Evolutionary conservation across 2,888 invertebrate species (phyloP).

Genomic region (Xestoiulus laeticollis): DNA sequence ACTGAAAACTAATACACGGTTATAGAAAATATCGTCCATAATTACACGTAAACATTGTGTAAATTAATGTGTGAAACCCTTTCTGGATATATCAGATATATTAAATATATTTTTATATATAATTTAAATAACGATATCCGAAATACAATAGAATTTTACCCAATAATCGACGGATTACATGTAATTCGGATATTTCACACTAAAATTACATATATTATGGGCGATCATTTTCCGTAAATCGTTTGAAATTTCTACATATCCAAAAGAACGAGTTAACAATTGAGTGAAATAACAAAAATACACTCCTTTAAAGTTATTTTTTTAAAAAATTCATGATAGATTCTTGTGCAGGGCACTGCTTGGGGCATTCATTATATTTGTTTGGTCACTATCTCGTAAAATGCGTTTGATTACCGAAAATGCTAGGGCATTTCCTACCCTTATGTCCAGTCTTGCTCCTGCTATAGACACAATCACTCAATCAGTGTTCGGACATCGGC

Average conservation of each 20-base stretch:
- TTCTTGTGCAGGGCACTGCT: background rate
- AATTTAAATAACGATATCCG: too few species aligned
- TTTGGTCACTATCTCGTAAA: background rate
- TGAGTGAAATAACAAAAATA: background rate
- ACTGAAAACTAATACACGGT: too few species aligned
- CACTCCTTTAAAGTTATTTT: background rate
- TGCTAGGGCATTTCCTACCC: background rate
- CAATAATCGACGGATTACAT: too few species aligned
- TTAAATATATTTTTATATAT: too few species aligned
- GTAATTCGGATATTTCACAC: background rate
- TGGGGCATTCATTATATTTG: too few species aligned
- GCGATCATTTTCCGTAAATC: background rate
- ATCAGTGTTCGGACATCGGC: background rate
- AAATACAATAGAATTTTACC: too few species aligned
- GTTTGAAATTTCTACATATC: background rate
- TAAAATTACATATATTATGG: background rate
- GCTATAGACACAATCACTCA: background rate
- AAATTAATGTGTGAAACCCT: too few species aligned
- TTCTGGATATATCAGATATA: too few species aligned
- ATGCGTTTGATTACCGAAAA: background rate
- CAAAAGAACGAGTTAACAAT: background rate
- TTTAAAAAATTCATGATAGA: background rate
- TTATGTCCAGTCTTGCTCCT: background rate
- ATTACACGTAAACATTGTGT: too few species aligned
- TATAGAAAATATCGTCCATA: too few species aligned